Conservation (phyloP, 2,797 vertebrate species). For the Sarcophilus harrisii region DNA sequence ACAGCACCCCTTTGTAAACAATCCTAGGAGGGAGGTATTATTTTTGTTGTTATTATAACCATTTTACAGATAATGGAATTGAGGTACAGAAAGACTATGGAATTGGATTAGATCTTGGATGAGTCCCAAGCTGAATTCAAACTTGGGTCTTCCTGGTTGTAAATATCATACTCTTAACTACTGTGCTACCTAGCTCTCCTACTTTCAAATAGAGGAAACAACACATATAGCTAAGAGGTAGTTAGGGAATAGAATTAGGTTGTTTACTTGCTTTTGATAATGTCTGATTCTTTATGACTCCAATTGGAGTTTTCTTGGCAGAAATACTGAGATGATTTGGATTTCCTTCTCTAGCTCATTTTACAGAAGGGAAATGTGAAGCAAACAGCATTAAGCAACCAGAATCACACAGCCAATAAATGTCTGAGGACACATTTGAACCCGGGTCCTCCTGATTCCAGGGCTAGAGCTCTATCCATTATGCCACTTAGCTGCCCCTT, state of each 20-base stretch:
- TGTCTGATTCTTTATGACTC: neutral
- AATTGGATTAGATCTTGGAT: neutral
- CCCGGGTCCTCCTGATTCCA: neutral
- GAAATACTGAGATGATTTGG: neutral
- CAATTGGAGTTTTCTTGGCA: neutral
- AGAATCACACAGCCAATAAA: neutral
- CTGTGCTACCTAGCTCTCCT: neutral
- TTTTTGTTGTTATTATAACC: neutral
- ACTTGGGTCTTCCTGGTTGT: neutral
- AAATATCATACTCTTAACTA: neutral
- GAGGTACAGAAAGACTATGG: neutral
- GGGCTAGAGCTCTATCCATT: neutral
- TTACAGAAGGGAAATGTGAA: neutral
- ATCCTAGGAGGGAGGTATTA: neutral
- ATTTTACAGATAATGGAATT: constrained; percentile 13
- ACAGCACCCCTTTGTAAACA: constrained; percentile 3
- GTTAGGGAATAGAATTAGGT: neutral
- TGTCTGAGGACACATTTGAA: neutral
- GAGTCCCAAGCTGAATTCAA: neutral
- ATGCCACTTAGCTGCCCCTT: neutral
- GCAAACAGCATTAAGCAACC: neutral
- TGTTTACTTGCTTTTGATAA: neutral
- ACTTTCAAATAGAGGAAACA: neutral
- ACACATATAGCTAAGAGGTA: neutral
- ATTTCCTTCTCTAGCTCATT: neutral